Conservation (phyloP, 1,140 invertebrate genomes). For the Mylabris phalerata region DNA sequence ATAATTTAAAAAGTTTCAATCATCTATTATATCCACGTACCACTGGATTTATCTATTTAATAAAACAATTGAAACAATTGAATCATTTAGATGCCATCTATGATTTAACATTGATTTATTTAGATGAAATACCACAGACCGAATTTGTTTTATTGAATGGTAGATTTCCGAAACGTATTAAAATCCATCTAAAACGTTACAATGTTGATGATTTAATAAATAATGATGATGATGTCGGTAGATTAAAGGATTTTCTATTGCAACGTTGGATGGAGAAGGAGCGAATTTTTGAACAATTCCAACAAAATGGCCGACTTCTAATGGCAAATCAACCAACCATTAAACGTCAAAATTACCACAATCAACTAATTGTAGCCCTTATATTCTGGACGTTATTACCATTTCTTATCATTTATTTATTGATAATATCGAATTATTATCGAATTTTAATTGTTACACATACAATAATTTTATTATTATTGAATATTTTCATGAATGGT, state of each 20-base stretch:
- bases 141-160: constrained; percentile 61
- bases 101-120: constrained; percentile 72
- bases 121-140: constrained; percentile 58
- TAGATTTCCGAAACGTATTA: constrained; percentile 62
- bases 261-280: constrained; percentile 70
- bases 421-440: too few species aligned
- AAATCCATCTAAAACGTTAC: constrained; percentile 56
- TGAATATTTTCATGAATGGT: constrained; percentile 48
- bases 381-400: too few species aligned
- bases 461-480: constrained; percentile 43
- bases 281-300: constrained; percentile 52
- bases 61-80: constrained; percentile 56
- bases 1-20: constrained; percentile 60
- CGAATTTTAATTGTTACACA: constrained; percentile 46
- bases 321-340: too few species aligned
- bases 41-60: constrained; percentile 73
- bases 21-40: constrained; percentile 79
- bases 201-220: too few species aligned
- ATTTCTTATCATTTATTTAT: too few species aligned
- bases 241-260: constrained; percentile 52
- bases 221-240: too few species aligned
- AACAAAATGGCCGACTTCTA: constrained; percentile 46
- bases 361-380: too few species aligned
- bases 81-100: constrained; percentile 66
- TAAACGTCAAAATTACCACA: too few species aligned